Evolutionary conservation across 2,113 vertebrate species (phyloP), one percentile per base, ranked within the genome.

Genomic region (Plecturocebus donacophilus): DNA sequence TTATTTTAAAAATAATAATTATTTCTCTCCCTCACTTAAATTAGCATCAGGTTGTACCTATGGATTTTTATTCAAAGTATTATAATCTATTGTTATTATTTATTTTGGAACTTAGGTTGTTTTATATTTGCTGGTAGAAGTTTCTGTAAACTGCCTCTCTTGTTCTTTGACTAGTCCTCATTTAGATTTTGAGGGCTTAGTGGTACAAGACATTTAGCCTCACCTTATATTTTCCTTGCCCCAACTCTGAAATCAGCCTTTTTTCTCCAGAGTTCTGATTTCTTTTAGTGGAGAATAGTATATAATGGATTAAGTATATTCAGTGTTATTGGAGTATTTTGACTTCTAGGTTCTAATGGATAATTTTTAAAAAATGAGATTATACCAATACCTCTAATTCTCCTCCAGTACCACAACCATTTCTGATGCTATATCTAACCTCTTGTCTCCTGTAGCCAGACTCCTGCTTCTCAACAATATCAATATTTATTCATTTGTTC

Each of bases 241-340:
- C 49, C 13, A 77, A 21, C 42, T 91, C 56, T 79, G 77, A 30
- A 88, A 61, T 91, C 27, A 83, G 11, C 19, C 25, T 16, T 83
- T 82, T 91, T 35, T 54, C 73, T 64, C 52, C 25, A 49, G 64
- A 89, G 32, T 64, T 14, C 35, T 95, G 8, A 77, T 92, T 96
- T 64, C 35, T 86, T 95, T 80, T 66, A 89, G 20, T 85, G 79
- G 56, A 10, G 19, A 89, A 40, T 54, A 88, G 35, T 87, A 85
- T 52, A 13, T 66, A 92, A 25, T 58, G 30, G 45, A 40, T 84
- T 80, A 80, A 30, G 56, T 86, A 49, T 42, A 1, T 66, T 96
- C 35, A 93, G 56, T 86, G 45, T 85, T 86, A 73, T 2, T 84
- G 71, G 42, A 82, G 8, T 94, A 8, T 94, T 96, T 91, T 95